These are phyloP conservation scores for Orchesella cincta DNA, from an alignment of 1,140 invertebrate species.

Conservation along the genomic window DNA sequence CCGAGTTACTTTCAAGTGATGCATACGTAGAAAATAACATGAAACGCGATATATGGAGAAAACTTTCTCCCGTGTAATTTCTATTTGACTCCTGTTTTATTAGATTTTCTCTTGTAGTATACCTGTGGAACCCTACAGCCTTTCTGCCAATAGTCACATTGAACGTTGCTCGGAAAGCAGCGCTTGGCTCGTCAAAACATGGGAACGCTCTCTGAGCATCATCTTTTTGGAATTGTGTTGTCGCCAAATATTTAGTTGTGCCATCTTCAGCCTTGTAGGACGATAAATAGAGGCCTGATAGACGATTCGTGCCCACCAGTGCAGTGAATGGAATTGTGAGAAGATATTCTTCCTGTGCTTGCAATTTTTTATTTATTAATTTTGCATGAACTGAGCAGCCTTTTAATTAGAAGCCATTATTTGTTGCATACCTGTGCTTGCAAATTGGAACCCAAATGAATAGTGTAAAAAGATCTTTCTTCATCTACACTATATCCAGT, in stretches of 20 bases:
- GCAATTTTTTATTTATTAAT: too few species aligned
- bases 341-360: conserved; percentile 64
- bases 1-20: too few species aligned
- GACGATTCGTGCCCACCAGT: conserved; percentile 21
- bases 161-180: conserved; percentile 63
- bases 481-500: conserved; percentile 40
- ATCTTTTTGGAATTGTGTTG: conserved; percentile 88
- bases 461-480: conserved; percentile 72
- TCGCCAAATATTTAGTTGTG: conserved; percentile 70
- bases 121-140: not conserved
- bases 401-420: too few species aligned
- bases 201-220: conserved; percentile 86
- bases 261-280: conserved; percentile 66
- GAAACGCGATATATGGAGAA: too few species aligned
- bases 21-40: too few species aligned
- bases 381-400: too few species aligned
- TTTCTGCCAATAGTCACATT: conserved; percentile 26
- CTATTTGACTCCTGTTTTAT: too few species aligned
- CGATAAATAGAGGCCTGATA: conserved; percentile 81
- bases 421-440: conserved; percentile 59
- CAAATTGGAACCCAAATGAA: conserved; percentile 65
- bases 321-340: conserved; percentile 68
- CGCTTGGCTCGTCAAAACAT: conserved; percentile 87
- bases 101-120: too few species aligned
- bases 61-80: too few species aligned